Base-by-base conservation (phyloP, 2,888 invertebrate genomes). In the Argynnis bischoffii region DNA sequence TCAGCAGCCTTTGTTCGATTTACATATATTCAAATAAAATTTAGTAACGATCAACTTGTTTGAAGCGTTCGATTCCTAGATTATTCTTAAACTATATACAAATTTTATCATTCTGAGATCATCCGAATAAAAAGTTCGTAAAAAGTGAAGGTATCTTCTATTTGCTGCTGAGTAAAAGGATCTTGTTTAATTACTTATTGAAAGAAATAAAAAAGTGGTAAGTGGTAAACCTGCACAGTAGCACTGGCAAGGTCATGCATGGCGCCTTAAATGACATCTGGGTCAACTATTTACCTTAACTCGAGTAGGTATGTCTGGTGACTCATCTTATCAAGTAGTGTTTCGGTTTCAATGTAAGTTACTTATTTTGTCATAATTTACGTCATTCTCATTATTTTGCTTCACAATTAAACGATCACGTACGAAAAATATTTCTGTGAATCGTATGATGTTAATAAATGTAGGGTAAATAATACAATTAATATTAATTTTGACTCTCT, bases 281-380 rank as follows among this genome's bases (percentile, higher is more conserved):
- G 86, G 87, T 86, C 86, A 85, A 76, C 79, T 84, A 81, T 84
- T 86, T 83, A 82, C 83, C 75, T 76, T 76, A 81, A 76, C 77
- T 61, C 77, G 61, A 78, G 81, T 82, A 41, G 35, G 35, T 41
- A 82, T 74, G 71, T 82, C 82, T 57, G 84, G 72, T 86, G 79
- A 75, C 70, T 77, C 78, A 80, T 74, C 65, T 69, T 66, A 55
- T 74, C 72, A 70, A 41, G 55, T 70, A 16, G 41, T 67, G 56
- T 70, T 60, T 67, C 68, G 69, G 70, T 69, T 74, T 69, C 65
- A 67, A 60, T 67, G 66, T 54, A 66, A 69, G 55, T 67, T 55
- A 47, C 50, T 41, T 51, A 48, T 70, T 69, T 70, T 67, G 66
- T 66, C 47, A 56, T 68, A 67, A 70, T 66, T 69, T 59, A 60